Percentiles rank a stretch among this genome's conserved stretches.
These are phyloP conservation scores for Palythoa caribaeorum DNA, from an alignment of 92 coral and sea anemone species.

Conservation along the genomic window DNA sequence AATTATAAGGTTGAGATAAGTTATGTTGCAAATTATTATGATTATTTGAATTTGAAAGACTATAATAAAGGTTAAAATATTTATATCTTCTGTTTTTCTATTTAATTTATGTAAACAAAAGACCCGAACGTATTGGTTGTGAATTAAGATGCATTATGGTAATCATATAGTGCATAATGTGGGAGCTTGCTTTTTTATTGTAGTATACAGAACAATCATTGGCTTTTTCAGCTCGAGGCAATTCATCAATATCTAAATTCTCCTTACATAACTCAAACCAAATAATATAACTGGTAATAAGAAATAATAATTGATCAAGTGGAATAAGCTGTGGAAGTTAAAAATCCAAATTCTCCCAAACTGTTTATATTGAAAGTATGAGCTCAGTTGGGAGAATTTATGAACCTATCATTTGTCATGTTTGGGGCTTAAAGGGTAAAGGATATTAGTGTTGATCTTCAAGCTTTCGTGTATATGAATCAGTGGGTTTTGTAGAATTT, in stretches of 20 bases:
- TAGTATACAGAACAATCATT: constrained; percentile 13
- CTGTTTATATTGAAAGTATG: too few species aligned
- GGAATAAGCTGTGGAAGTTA: too few species aligned
- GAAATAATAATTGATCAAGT: too few species aligned
- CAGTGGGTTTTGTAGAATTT: constrained; percentile 25
- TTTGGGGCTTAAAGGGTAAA: not conserved
- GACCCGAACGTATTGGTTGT: constrained; percentile 3
- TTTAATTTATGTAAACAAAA: constrained; percentile 13
- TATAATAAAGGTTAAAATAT: constrained; percentile 6
- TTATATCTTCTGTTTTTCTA: constrained; percentile 8
- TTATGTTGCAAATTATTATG: constrained; percentile 12
- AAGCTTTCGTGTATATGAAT: constrained; percentile 10
- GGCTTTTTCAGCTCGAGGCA: not conserved
- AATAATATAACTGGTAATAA: too few species aligned
- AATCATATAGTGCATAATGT: constrained; percentile 8
- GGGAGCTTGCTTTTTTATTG: constrained; percentile 21
- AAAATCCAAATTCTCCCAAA: too few species aligned
- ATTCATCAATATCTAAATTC: too few species aligned
- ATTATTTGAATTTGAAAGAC: constrained; percentile 17
- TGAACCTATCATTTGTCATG: too few species aligned
- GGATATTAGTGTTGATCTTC: constrained; percentile 20
- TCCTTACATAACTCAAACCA: too few species aligned
- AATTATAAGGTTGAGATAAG: not conserved
- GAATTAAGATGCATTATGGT: constrained; percentile 5
- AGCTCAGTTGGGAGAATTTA: too few species aligned